A percentile compares a stretch with the other conserved stretches of the same genome.
phyloP scores from a whole-genome alignment of 2,113 vertebrate genomes.

The Chlamydotis undulata region DNA sequence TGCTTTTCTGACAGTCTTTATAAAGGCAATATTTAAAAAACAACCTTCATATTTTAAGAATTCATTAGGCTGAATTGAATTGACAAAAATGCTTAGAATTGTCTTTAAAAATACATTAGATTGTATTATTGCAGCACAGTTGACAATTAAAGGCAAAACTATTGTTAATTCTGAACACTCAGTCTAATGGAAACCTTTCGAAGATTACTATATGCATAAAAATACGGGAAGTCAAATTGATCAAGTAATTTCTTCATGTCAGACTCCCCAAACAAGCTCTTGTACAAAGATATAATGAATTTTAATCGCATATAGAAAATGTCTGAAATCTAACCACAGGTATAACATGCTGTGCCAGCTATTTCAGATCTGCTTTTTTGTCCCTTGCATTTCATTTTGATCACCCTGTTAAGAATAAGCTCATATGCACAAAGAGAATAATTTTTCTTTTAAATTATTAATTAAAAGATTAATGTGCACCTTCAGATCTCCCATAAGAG shows the following conservation, averaged over 20 bases:
- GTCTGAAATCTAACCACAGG: slow-evolving; percentile 15
- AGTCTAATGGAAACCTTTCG: not conserved
- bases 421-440: not conserved
- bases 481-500: slow-evolving; percentile 11
- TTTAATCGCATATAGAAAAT: slow-evolving; percentile 8
- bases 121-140: not conserved
- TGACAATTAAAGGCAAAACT: not conserved
- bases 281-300: slow-evolving; percentile 11
- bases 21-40: not conserved
- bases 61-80: not conserved
- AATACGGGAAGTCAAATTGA: not conserved
- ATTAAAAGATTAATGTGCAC: slow-evolving; percentile 43
- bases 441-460: slow-evolving; percentile 59
- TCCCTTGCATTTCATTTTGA: slow-evolving; percentile 28
- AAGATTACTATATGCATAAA: not conserved
- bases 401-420: slow-evolving; percentile 22
- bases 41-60: not conserved
- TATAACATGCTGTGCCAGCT: not conserved
- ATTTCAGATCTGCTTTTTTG: not conserved
- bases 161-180: not conserved
- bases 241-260: slow-evolving; percentile 1
- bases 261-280: not conserved
- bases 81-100: not conserved
- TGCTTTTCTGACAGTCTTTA: not conserved
- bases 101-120: not conserved